Base-by-base conservation (phyloP, 2,113 vertebrate genomes). In the Psittacara wagleri region DNA sequence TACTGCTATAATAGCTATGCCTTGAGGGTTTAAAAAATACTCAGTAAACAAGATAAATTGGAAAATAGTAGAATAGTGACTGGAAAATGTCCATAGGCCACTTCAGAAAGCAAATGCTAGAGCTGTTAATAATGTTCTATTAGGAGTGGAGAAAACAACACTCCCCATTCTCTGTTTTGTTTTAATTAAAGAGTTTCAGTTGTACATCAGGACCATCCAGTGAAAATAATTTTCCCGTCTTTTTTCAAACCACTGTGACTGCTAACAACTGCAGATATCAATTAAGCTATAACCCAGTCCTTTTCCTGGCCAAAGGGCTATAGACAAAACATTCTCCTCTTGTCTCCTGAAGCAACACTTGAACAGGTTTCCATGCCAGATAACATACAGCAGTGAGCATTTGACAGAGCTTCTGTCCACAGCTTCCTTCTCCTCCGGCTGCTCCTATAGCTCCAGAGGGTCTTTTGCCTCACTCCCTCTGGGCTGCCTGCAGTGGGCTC, bases 11-110 rank as follows among this genome's bases (percentile, higher is more conserved):
- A 78, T 41, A 95, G 49, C 55, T 94, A 22, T 86, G 61, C 37
- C 83, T 85, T 49, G 31, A 68, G 88, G 64, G 17, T 74, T 93
- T 91, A 49, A 92, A 95, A 91, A 90, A 61, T 23, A 77, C 41
- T 49, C 33, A 2, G 31, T 86, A 94, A 95, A 92, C 48, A 94
- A 75, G 86, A 63, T 0, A 2, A 88, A 91, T 28, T 86, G 51
- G 9, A 86, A 84, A 90, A 75, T 14, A 75, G 48, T 83, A 77
- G 29, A 89, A 74, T 10, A 13, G 18, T 74, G 80, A 63, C 85
- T 93, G 86, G 91, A 92, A 91, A 80, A 63, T 17, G 7, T 70
- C 72, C 6, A 3, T 18, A 48, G 51, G 63, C 67, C 59, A 64
- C 37, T 93, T 90, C 37, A 76, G 74, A 92, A 59, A 90, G 31